A percentile compares a stretch with the other conserved stretches of the same genome.
Evolutionary conservation across 2,888 invertebrate species (phyloP).

Genomic region (Cylindroiulus punctatus): DNA sequence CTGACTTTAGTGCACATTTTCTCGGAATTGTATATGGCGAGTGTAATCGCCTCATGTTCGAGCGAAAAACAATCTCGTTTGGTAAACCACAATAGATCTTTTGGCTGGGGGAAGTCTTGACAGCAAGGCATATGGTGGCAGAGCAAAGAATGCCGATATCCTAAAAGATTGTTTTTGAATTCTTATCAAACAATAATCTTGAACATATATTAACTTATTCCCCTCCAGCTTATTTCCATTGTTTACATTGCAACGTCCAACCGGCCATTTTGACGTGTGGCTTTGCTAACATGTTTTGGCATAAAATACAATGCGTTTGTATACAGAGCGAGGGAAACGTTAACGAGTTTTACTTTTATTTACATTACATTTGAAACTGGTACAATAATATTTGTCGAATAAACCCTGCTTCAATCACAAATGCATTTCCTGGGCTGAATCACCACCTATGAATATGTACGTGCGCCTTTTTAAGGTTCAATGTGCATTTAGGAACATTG

Average conservation of each 20-base stretch:
- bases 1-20: conserved; percentile 13
- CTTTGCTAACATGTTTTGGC: conserved; percentile 24
- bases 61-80: conserved; percentile 12
- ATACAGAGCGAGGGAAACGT: background rate
- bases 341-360: conserved; percentile 44
- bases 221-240: conserved; percentile 8
- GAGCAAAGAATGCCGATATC: conserved; percentile 33
- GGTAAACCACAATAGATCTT: conserved; percentile 45
- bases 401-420: background rate
- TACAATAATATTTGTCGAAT: conserved; percentile 12
- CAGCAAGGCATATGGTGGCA: background rate
- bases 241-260: conserved; percentile 15
- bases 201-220: conserved; percentile 42
- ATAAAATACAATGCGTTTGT: conserved; percentile 23
- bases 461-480: background rate
- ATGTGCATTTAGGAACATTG: background rate
- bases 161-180: conserved; percentile 24
- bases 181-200: conserved; percentile 45
- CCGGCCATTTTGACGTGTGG: conserved; percentile 14
- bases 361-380: background rate
- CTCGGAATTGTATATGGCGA: background rate
- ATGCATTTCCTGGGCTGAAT: conserved; percentile 1
- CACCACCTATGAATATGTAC: background rate
- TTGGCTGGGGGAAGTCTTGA: background rate
- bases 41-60: conserved; percentile 16